These are phyloP conservation scores for Aporophyla nigra DNA, from an alignment of 2,888 invertebrate genomes.

Conservation along the genomic window DNA sequence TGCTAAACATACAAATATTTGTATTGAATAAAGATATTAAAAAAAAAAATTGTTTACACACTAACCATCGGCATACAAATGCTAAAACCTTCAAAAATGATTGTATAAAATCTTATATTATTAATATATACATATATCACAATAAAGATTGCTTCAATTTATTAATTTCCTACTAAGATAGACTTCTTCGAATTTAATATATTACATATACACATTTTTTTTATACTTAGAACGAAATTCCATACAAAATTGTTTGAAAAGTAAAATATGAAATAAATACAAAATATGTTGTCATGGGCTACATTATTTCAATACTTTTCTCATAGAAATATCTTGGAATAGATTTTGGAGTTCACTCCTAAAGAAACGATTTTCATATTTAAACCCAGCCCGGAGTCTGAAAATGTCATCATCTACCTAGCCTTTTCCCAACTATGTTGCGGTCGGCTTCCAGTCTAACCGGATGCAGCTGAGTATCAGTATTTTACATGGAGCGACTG, in stretches of 20 bases:
- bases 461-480: too few relatives aligned
- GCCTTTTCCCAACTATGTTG: too few relatives aligned
- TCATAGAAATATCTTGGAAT: neutral
- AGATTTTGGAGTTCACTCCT: neutral
- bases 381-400: too few relatives aligned
- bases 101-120: slow-evolving; percentile 41
- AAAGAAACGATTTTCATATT: too few relatives aligned
- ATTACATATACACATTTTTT: slow-evolving; percentile 40
- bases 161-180: slow-evolving; percentile 1
- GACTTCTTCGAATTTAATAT: slow-evolving; percentile 43
- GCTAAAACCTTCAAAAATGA: slow-evolving; percentile 15
- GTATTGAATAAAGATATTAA: neutral
- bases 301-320: neutral
- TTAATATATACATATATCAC: slow-evolving; percentile 57
- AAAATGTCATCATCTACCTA: too few relatives aligned
- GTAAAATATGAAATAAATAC: neutral
- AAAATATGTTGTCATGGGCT: neutral
- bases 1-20: neutral
- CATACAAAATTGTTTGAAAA: neutral
- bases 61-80: neutral
- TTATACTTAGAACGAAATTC: neutral
- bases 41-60: too few relatives aligned
- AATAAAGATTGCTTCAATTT: slow-evolving; percentile 46
- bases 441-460: too few relatives aligned
- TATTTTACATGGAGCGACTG: too few relatives aligned